These are phyloP conservation scores for Colaptes auratus DNA, from an alignment of 2,113 vertebrate species.

Conservation along the genomic window DNA sequence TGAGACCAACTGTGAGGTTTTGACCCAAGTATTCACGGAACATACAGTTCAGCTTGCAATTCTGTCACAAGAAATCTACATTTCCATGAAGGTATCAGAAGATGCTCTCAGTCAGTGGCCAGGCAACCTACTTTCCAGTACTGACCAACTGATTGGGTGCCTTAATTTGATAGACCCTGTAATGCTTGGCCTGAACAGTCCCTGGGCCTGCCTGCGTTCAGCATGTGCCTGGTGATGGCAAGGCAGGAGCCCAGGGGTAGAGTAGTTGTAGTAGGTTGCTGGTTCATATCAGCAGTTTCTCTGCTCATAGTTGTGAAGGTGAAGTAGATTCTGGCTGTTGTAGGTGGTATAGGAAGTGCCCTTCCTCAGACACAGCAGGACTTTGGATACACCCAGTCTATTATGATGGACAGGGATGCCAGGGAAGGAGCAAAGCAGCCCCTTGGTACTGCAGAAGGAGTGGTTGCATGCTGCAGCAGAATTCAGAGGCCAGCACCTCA, in stretches of 20 bases:
- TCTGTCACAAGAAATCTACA: neutral
- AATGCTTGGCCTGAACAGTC: neutral
- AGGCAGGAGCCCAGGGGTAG: neutral
- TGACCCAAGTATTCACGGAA: neutral
- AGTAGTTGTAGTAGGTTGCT: neutral
- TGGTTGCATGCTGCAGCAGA: neutral
- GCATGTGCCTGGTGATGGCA: neutral
- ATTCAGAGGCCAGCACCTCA: neutral
- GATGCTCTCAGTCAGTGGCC: neutral
- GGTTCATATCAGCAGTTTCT: neutral
- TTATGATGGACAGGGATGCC: neutral
- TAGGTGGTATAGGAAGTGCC: neutral
- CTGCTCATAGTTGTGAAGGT: neutral
- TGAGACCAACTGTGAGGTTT: neutral
- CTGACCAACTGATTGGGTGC: neutral
- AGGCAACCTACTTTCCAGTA: fast-evolving
- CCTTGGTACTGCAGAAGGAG: neutral
- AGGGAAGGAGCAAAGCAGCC: neutral
- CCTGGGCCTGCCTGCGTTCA: neutral
- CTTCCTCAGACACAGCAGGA: neutral
- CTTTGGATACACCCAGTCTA: neutral
- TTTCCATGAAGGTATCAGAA: neutral
- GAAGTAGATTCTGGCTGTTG: neutral
- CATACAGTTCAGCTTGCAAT: neutral
- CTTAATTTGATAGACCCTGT: neutral